Evolutionary conservation across 2,797 vertebrate genomes (phyloP).

Genomic region (Rhinella marina): DNA sequence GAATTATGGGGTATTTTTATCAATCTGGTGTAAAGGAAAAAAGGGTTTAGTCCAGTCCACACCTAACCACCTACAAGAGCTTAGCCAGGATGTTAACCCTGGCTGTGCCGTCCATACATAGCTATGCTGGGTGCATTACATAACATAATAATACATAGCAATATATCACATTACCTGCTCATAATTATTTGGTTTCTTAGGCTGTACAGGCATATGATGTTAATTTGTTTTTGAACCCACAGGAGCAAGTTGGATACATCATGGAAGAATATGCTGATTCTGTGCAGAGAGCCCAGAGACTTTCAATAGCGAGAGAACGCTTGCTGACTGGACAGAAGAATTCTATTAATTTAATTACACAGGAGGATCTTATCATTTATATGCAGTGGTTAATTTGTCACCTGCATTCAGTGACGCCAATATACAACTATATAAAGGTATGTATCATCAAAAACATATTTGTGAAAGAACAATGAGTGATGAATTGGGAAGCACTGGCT

Average conservation of each 20-base stretch:
- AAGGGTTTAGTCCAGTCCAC: too few species aligned
- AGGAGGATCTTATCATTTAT: conserved; percentile 77
- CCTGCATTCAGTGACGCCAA: conserved; percentile 72
- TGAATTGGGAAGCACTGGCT: too few species aligned
- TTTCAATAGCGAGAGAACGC: conserved; percentile 73
- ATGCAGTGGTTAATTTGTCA: conserved; percentile 77
- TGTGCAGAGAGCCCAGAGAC: conserved; percentile 75
- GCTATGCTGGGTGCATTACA: too few species aligned
- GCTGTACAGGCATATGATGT: not conserved
- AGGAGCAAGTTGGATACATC: conserved; percentile 71
- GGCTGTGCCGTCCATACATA: too few species aligned
- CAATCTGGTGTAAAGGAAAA: too few species aligned
- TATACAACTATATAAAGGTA: conserved; percentile 77
- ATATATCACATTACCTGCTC: not conserved
- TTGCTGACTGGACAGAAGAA: conserved; percentile 71
- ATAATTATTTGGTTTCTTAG: not conserved
- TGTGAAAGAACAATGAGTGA: too few species aligned
- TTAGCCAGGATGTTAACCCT: too few species aligned
- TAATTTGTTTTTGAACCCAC: conserved; percentile 13
- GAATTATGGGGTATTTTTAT: too few species aligned
- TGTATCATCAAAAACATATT: conserved; percentile 27
- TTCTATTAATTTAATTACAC: conserved; percentile 65
- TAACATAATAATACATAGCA: too few species aligned
- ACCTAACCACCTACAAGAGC: too few species aligned
- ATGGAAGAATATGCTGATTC: conserved; percentile 73